A percentile compares a stretch with the other conserved stretches of the same genome.
Conservation (phyloP, 1,140 invertebrate species). For the Drosophila parvula region DNA sequence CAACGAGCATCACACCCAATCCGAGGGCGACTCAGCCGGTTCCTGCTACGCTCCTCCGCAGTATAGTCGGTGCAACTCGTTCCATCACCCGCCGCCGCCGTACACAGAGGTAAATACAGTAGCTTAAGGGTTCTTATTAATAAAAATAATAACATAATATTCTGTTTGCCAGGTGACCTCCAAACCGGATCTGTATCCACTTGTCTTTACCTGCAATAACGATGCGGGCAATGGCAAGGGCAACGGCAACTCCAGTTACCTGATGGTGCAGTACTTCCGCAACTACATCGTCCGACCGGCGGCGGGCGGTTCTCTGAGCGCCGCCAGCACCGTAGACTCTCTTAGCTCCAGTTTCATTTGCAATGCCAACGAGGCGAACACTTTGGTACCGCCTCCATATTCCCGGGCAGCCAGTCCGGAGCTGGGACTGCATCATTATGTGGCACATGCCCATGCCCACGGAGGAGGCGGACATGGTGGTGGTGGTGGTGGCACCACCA, state of each 20-base stretch:
- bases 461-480: conserved; percentile 14
- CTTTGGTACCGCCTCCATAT: conserved; percentile 91
- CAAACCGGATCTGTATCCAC: conserved; percentile 92
- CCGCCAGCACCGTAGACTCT: conserved; percentile 92
- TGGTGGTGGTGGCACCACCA: background rate
- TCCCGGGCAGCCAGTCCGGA: conserved; percentile 90
- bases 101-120: conserved; percentile 89
- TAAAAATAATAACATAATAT: background rate
- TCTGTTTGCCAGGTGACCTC: conserved; percentile 88
- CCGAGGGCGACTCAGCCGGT: conserved; percentile 89
- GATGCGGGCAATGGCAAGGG: conserved; percentile 85
- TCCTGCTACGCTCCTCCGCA: conserved; percentile 91
- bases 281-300: conserved; percentile 89
- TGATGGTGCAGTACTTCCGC: conserved; percentile 93
- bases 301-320: conserved; percentile 89
- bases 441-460: conserved; percentile 60
- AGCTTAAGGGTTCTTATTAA: too few relatives aligned
- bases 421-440: conserved; percentile 84
- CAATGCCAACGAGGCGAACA: conserved; percentile 92
- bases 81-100: conserved; percentile 90
- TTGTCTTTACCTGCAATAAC: conserved; percentile 91
- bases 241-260: conserved; percentile 88
- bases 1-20: conserved; percentile 84
- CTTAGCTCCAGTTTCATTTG: conserved; percentile 93
- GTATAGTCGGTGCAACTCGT: conserved; percentile 91